A percentile compares a stretch with the other conserved stretches of the same genome.
phyloP scores from a whole-genome alignment of 2,888 invertebrate genomes.

The Harpagoxenus sublaevis region DNA sequence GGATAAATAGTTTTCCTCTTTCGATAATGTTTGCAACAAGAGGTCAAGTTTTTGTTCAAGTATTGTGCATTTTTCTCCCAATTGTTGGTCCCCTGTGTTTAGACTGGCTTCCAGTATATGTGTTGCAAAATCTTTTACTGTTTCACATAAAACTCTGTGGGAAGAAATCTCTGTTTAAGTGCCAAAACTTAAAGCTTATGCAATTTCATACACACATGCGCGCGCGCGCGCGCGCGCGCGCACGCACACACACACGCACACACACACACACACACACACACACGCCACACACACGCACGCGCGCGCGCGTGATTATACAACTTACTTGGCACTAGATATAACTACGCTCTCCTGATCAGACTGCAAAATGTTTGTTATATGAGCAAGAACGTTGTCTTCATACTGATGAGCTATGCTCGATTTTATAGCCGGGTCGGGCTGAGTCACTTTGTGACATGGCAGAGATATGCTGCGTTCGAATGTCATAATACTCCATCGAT shows the following conservation, averaged over 20 bases:
- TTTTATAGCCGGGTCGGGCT: conserved; percentile 87
- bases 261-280: no score
- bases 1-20: conserved; percentile 87
- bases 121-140: conserved; percentile 91
- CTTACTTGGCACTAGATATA: conserved; percentile 91
- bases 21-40: conserved; percentile 91
- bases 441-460: conserved; percentile 87
- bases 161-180: conserved; percentile 1
- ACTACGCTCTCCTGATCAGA: conserved; percentile 92
- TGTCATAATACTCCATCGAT: conserved; percentile 99
- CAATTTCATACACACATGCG: neutral
- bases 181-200: conserved; percentile 25
- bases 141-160: conserved; percentile 90
- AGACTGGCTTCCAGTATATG: conserved; percentile 88
- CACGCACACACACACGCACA: no score
- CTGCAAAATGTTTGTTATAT: conserved; percentile 95
- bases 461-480: conserved; percentile 92
- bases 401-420: conserved; percentile 89
- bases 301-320: neutral
- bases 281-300: neutral
- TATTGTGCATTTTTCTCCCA: conserved; percentile 90
- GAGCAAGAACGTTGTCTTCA: conserved; percentile 92
- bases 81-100: conserved; percentile 88
- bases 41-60: conserved; percentile 92
- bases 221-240: no score